A percentile compares a stretch with the other conserved stretches of the same genome.
These are phyloP conservation scores for Lottia scabra DNA, from an alignment of 2,888 invertebrate species.

Conservation along the genomic window DNA sequence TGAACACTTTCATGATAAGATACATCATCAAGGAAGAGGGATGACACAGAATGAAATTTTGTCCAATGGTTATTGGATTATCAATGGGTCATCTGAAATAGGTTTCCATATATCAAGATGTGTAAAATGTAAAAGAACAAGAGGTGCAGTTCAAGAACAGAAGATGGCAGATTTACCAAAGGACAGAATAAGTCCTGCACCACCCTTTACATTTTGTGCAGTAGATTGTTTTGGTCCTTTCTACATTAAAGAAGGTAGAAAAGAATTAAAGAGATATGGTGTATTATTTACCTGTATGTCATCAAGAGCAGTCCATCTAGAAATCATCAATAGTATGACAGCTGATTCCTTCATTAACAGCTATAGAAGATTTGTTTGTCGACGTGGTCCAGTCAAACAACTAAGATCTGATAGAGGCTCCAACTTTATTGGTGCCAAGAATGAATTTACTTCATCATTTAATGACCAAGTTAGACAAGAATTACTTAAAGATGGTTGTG, in stretches of 20 bases:
- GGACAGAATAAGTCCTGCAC: constrained; percentile 10
- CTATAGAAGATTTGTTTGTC: constrained; percentile 9
- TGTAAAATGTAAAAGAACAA: background rate
- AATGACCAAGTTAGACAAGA: background rate
- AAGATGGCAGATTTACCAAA: constrained; percentile 22
- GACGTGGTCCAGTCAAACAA: constrained; percentile 32
- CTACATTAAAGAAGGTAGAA: constrained; percentile 44
- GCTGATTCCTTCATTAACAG: constrained; percentile 41
- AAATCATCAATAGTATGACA: constrained; percentile 32
- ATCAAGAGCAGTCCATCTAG: constrained; percentile 56
- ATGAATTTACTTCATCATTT: background rate
- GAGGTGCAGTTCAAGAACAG: background rate
- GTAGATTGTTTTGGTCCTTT: constrained; percentile 28
- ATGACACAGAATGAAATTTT: too few relatives aligned
- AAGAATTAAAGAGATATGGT: constrained; percentile 52
- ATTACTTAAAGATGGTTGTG: background rate
- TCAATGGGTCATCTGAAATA: too few relatives aligned
- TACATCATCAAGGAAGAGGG: background rate
- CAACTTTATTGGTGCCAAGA: constrained; percentile 35
- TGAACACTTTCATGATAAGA: too few relatives aligned
- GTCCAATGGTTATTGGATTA: too few relatives aligned
- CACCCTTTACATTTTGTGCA: constrained; percentile 20
- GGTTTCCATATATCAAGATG: too few relatives aligned
- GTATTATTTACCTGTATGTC: constrained; percentile 56
- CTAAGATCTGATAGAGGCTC: constrained; percentile 35